A percentile compares a stretch with the other conserved stretches of the same genome.
Conservation (phyloP, 2,113 vertebrate genomes). For the Dasypus novemcinctus region DNA sequence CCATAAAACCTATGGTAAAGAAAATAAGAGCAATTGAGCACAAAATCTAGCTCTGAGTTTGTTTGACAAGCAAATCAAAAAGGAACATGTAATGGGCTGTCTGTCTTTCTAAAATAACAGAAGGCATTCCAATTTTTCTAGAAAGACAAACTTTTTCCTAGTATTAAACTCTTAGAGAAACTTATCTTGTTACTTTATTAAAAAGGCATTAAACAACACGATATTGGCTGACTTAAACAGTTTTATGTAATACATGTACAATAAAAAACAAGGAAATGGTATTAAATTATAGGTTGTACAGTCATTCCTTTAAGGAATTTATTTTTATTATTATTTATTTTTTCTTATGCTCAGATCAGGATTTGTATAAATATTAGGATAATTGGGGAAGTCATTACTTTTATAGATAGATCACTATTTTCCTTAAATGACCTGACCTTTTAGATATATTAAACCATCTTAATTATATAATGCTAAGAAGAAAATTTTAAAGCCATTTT, state of each 20-base stretch:
- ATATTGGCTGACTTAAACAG: not conserved
- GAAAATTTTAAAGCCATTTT: not conserved
- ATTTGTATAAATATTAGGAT: constrained; percentile 18
- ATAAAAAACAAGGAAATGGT: not conserved
- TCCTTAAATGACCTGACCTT: constrained; percentile 30
- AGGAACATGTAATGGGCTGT: not conserved
- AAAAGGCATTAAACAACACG: not conserved
- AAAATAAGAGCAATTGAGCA: not conserved
- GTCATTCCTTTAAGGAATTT: not conserved
- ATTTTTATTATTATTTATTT: not conserved
- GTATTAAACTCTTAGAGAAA: constrained; percentile 13
- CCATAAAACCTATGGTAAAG: not conserved
- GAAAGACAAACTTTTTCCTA: constrained; percentile 1
- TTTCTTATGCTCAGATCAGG: not conserved
- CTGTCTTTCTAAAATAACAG: not conserved
- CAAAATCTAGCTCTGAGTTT: not conserved
- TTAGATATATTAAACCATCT: not conserved
- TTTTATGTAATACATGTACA: not conserved
- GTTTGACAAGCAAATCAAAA: not conserved
- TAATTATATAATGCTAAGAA: not conserved
- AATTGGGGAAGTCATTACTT: not conserved
- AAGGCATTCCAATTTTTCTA: not conserved
- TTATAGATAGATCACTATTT: constrained; percentile 21
- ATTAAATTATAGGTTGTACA: not conserved
- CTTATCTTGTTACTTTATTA: constrained; percentile 29